These are phyloP conservation scores for Oncopeltus fasciatus DNA, from an alignment of 1,140 invertebrate genomes.

Conservation along the genomic window DNA sequence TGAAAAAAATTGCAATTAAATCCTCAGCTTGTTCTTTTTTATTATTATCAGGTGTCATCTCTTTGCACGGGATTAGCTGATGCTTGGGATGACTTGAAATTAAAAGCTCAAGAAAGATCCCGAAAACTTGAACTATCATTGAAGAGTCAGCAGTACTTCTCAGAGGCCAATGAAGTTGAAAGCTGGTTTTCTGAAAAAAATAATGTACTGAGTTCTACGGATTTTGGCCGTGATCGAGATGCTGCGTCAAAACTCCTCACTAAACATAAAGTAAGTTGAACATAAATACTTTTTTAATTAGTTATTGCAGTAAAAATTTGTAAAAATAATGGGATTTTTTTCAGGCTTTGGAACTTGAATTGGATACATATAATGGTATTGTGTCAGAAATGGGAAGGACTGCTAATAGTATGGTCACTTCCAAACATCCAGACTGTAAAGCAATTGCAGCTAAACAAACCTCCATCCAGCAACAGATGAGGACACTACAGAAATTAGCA, in stretches of 20 bases:
- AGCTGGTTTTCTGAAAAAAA: constrained; percentile 81
- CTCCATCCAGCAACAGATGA: constrained; percentile 59
- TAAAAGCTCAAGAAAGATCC: constrained; percentile 51
- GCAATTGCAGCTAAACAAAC: constrained; percentile 63
- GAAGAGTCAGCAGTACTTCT: constrained; percentile 77
- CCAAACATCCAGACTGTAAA: constrained; percentile 64
- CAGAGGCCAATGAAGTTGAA: constrained; percentile 83
- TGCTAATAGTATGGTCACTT: constrained; percentile 59
- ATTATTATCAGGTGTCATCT: constrained; percentile 38
- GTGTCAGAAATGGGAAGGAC: constrained; percentile 82
- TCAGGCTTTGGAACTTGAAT: constrained; percentile 73
- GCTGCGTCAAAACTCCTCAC: constrained; percentile 79
- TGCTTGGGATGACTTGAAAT: constrained; percentile 53
- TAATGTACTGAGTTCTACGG: constrained; percentile 61
- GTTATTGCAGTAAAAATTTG: not conserved
- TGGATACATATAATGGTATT: constrained; percentile 85
- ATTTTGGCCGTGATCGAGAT: constrained; percentile 76
- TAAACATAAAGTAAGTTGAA: constrained; percentile 62
- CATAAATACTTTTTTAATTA: not conserved
- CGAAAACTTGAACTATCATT: constrained; percentile 70
- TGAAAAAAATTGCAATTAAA: too few species aligned
- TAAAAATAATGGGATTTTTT: constrained; percentile 18
- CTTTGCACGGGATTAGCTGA: constrained; percentile 45
- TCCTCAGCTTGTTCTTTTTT: too few species aligned
- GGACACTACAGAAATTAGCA: constrained; percentile 65